These are phyloP conservation scores for Zaprionus ghesquierei DNA, from an alignment of 1,140 invertebrate species.

Conservation along the genomic window DNA sequence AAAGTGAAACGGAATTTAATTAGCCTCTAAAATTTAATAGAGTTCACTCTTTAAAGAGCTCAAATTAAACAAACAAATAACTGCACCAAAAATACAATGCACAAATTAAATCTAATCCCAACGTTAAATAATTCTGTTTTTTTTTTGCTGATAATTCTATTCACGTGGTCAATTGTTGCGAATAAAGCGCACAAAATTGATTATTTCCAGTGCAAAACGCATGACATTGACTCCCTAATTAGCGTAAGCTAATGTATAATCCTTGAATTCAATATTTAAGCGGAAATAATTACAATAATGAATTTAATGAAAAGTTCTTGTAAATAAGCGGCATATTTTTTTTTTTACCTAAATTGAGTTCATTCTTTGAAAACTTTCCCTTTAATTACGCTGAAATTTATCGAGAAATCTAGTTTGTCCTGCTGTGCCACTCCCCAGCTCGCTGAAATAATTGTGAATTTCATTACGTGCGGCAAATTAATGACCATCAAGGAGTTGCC, in stretches of 20 bases:
- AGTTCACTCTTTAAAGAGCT: background rate
- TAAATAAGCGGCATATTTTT: background rate
- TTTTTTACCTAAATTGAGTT: background rate
- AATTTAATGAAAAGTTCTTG: background rate
- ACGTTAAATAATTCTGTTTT: background rate
- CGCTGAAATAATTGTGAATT: constrained; percentile 34
- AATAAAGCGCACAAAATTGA: background rate
- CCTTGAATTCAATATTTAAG: background rate
- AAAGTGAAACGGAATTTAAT: background rate
- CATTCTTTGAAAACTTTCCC: background rate
- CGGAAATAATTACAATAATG: background rate
- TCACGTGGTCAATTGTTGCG: background rate
- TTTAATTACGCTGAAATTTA: background rate
- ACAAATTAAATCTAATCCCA: background rate
- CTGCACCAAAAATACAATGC: background rate
- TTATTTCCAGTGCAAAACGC: too few relatives aligned
- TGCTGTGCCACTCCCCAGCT: background rate
- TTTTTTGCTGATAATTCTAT: background rate
- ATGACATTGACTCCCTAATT: background rate
- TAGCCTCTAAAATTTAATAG: background rate
- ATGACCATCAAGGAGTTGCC: constrained; percentile 7
- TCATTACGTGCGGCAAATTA: constrained; percentile 30
- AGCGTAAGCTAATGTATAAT: background rate
- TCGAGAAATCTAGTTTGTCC: background rate
- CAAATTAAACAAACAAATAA: background rate